Conservation (phyloP, 2,888 invertebrate species). For the Athalia cordata region DNA sequence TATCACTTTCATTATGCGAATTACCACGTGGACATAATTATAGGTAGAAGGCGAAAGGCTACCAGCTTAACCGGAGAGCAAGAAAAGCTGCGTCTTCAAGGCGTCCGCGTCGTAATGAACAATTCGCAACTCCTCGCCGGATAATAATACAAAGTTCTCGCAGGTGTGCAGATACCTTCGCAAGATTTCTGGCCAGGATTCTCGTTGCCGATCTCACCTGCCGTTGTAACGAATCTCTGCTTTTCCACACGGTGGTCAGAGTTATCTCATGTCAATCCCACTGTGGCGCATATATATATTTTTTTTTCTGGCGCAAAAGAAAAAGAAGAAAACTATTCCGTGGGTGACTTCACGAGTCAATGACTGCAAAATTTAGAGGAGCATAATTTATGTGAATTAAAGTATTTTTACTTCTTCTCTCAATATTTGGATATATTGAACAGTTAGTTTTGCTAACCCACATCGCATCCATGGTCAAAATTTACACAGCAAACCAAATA, state of each 20-base stretch:
- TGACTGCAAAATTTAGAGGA: too few species aligned
- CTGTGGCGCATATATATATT: too few species aligned
- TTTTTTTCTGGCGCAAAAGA: too few species aligned
- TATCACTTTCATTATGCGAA: neutral
- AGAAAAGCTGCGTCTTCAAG: slow-evolving; percentile 5
- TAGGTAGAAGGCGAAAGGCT: neutral
- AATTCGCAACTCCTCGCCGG: slow-evolving; percentile 4
- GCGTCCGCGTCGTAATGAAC: slow-evolving; percentile 5
- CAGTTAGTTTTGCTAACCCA: too few species aligned
- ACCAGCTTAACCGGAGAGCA: neutral
- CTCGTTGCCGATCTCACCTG: neutral
- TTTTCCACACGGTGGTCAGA: neutral
- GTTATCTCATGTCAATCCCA: too few species aligned
- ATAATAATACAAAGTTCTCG: neutral
- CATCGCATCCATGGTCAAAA: too few species aligned
- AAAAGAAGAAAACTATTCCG: neutral
- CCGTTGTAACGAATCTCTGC: neutral
- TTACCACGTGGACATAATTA: neutral
- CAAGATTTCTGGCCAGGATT: neutral
- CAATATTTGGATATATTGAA: too few species aligned
- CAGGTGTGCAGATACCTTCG: neutral
- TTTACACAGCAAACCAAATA: too few species aligned
- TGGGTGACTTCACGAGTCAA: too few species aligned
- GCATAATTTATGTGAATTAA: too few species aligned
- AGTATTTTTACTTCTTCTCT: too few species aligned